Base-by-base conservation (phyloP, 2,888 invertebrate genomes). In the Agriopis marginaria region DNA sequence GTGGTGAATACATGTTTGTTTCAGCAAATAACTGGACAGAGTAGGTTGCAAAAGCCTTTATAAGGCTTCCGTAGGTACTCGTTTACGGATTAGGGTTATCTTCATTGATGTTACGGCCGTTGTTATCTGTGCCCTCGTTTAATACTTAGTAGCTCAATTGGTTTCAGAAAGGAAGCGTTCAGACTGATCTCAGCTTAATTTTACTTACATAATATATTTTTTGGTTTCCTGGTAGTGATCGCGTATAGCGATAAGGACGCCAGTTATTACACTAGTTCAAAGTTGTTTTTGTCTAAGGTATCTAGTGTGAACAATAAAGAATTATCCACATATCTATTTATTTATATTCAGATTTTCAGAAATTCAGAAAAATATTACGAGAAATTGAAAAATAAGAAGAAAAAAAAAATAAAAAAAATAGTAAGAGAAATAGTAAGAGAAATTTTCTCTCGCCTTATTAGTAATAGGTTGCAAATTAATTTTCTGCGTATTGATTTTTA, bases 71-170 rank as follows among this genome's bases (percentile, higher is more conserved):
- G 45, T 55, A 54, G 44, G 50, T 61, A 65, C 70, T 70, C 61
- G 66, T 70, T 69, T 71, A 66, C 67, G 54, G 77, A 83, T 83
- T 82, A 82, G 55, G 66, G 68, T 81, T 85, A 86, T 84, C 83
- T 71, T 77, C 76, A 66, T 53, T 65, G 61, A 71, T 72, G 62
- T 68, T 68, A 63, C 70, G 62, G 60, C 66, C 42, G 55, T 53
- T 70, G 67, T 81, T 79, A 75, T 77, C 75, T 71, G 55, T 59
- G 69, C 45, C 61, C 58, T 76, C 72, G 70, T 67, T 59, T 49
- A 59, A 42, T 69, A 76, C 66, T 64, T 70, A 61, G 73, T 67
- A 70, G 67, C 60, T 63, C 47, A 70, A 70, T 70, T 66, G 55
- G 61, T 56, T 69, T 56, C 55, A 54, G 63, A 40, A 59, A 60